Conservation (phyloP, 2,888 invertebrate genomes). For the Pycnomerus fuliginosus region DNA sequence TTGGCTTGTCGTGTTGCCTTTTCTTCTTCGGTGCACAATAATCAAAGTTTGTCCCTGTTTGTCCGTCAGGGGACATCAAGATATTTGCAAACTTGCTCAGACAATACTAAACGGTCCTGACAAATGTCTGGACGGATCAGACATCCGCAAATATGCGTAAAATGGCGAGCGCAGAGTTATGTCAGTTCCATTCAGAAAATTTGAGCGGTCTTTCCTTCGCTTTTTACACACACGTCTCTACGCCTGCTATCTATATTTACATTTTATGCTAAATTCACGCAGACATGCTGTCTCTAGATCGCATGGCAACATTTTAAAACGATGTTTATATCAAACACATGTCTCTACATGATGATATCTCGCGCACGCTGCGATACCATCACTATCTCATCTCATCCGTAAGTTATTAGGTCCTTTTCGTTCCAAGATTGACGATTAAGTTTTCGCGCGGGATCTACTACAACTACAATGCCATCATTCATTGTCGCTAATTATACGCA, state of each 20-base stretch:
- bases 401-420: conserved; percentile 12
- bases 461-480: conserved; percentile 5
- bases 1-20: too few species aligned
- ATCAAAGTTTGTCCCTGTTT: conserved; percentile 1
- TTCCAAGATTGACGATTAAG: conserved; percentile 1
- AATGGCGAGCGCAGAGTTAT: conserved; percentile 30
- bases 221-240: too few species aligned
- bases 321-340: conserved; percentile 27
- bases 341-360: conserved; percentile 17
- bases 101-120: conserved; percentile 33
- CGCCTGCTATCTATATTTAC: conserved; percentile 9
- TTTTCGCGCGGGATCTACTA: conserved; percentile 1
- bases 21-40: too few species aligned
- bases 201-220: too few species aligned
- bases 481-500: conserved; percentile 11
- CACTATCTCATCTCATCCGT: conserved; percentile 9
- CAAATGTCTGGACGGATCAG: conserved; percentile 41
- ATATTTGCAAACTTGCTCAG: conserved; percentile 28
- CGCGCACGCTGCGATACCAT: conserved; percentile 14
- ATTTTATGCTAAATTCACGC: conserved; percentile 21
- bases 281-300: conserved; percentile 9
- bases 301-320: conserved; percentile 15
- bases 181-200: conserved; percentile 23
- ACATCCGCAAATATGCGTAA: conserved; percentile 40
- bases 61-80: conserved; percentile 21